Evolutionary conservation across 2,113 vertebrate genomes (phyloP).

Genomic region (Uria lomvia): DNA sequence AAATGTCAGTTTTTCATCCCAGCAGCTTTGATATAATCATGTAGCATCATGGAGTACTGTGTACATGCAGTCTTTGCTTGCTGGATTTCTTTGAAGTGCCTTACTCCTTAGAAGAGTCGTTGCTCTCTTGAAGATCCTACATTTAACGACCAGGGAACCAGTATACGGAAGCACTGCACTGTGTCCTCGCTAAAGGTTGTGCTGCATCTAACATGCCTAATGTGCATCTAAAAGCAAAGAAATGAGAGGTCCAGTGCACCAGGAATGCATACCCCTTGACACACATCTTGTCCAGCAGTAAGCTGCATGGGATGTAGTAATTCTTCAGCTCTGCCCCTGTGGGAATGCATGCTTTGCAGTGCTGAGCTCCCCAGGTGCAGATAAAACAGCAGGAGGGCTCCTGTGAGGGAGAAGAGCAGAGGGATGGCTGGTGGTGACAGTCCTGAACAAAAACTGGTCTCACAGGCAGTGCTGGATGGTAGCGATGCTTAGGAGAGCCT

Average conservation of each 20-base stretch:
- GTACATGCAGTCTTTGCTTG: background rate
- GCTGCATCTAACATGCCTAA: background rate
- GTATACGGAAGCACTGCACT: background rate
- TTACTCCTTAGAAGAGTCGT: background rate
- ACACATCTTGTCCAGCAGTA: background rate
- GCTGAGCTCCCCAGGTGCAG: background rate
- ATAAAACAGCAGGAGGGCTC: background rate
- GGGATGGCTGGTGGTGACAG: background rate
- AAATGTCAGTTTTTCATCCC: constrained; percentile 33
- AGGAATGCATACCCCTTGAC: background rate
- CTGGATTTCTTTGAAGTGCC: constrained; percentile 45
- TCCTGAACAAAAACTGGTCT: background rate
- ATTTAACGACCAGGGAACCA: background rate
- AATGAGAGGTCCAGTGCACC: background rate
- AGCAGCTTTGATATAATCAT: constrained; percentile 30
- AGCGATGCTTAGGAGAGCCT: background rate
- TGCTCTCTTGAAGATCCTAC: background rate
- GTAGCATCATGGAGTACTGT: background rate
- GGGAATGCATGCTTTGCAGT: background rate
- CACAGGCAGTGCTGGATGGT: background rate
- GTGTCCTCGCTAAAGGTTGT: background rate
- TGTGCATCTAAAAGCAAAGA: background rate
- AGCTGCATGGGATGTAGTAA: background rate
- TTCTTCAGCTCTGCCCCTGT: background rate
- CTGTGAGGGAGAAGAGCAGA: background rate